Percentiles rank a stretch among this genome's conserved stretches.
phyloP scores from a whole-genome alignment of 2,113 vertebrate species.

The Spea bombifrons region DNA sequence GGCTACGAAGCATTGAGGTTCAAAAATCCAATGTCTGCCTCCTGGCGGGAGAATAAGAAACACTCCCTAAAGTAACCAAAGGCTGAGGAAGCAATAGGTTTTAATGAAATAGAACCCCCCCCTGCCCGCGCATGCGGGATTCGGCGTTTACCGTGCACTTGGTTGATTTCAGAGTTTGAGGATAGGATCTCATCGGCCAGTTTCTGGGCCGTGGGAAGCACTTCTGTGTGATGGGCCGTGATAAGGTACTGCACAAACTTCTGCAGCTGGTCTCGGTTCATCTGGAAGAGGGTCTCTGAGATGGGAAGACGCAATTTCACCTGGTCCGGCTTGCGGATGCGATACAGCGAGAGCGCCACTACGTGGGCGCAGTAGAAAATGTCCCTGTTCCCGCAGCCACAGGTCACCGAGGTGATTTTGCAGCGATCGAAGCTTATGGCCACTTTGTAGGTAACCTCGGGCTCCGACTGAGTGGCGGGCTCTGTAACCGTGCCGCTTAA shows the following conservation, averaged over 20 bases:
- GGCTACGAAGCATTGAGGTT: too few relatives aligned
- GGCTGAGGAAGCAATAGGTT: too few relatives aligned
- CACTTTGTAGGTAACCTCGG: constrained; percentile 91
- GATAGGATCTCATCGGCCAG: constrained; percentile 98
- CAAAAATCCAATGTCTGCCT: too few relatives aligned
- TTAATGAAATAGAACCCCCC: too few relatives aligned
- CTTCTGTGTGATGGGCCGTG: constrained; percentile 97
- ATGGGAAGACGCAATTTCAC: constrained; percentile 97
- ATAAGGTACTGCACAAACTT: constrained; percentile 99
- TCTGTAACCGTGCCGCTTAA: constrained; percentile 95
- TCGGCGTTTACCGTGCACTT: constrained; percentile 84
- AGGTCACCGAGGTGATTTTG: constrained; percentile 98
- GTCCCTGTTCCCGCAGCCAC: constrained; percentile 95
- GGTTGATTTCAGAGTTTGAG: constrained; percentile 98
- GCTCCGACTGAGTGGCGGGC: constrained; percentile 79
- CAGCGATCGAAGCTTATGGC: constrained; percentile 98
- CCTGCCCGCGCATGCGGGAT: too few relatives aligned
- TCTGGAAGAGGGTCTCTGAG: constrained; percentile 98
- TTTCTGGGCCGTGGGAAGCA: constrained; percentile 96
- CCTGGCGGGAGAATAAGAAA: too few relatives aligned
- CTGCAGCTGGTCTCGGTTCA: constrained; percentile 98
- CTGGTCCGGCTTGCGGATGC: constrained; percentile 95
- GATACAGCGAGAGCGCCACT: constrained; percentile 94
- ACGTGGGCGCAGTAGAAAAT: constrained; percentile 98
- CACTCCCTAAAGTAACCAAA: too few relatives aligned